Evolutionary conservation across 2,113 vertebrate genomes (phyloP).

Genomic region (Ceuthmochares aereus): DNA sequence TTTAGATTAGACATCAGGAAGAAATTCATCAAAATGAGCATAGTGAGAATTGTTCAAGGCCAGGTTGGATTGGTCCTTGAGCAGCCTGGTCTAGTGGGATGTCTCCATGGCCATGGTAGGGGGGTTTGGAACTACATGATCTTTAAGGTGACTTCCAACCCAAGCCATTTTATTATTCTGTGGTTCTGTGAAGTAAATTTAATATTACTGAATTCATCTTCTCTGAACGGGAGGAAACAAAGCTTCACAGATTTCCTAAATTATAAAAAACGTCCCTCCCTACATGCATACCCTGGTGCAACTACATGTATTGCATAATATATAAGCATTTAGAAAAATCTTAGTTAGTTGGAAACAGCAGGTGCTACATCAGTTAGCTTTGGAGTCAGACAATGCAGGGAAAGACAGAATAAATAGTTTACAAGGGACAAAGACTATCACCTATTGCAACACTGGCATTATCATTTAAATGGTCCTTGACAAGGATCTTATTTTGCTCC

Average conservation of each 20-base stretch:
- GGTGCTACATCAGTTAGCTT: background rate
- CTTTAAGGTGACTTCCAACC: too few species aligned
- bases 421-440: background rate
- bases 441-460: constrained; percentile 10
- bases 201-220: background rate
- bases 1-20: too few species aligned
- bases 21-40: too few species aligned
- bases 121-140: too few species aligned
- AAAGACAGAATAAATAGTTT: background rate
- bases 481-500: constrained; percentile 36
- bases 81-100: too few species aligned
- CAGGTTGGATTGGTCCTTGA: too few species aligned
- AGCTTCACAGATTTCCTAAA: background rate
- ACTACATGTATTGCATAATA: background rate
- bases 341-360: background rate
- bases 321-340: background rate
- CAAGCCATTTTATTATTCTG: too few species aligned
- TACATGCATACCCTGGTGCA: background rate
- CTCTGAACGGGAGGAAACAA: background rate
- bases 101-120: too few species aligned
- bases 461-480: constrained; percentile 55
- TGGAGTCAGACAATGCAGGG: background rate
- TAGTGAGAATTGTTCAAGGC: too few species aligned
- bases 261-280: background rate
- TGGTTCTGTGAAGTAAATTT: too few species aligned